A percentile compares a stretch with the other conserved stretches of the same genome.
phyloP scores from a whole-genome alignment of 2,888 invertebrate genomes.

The Stenodera caucasica region DNA sequence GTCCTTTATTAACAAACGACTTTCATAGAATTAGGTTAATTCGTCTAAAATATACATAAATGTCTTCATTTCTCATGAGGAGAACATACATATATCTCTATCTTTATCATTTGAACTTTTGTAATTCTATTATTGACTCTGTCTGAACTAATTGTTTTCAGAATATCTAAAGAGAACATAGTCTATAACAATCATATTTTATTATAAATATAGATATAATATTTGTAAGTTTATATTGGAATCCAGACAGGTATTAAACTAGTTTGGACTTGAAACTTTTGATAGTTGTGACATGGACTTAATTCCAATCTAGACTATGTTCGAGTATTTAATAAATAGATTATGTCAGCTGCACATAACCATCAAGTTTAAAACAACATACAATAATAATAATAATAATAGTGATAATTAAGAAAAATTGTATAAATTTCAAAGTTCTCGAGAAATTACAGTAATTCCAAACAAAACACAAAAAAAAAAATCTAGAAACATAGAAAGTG shows the following conservation, averaged over 20 bases:
- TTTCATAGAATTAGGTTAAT: no score
- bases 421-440: not conserved
- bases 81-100: no score
- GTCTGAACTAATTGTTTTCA: not conserved
- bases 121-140: no score
- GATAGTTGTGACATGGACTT: constrained; percentile 10
- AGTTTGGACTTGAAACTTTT: constrained; percentile 4
- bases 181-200: no score
- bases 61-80: no score
- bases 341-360: not conserved
- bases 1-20: no score
- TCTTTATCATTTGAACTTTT: no score
- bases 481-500: not conserved
- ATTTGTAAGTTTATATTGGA: not conserved
- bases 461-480: not conserved
- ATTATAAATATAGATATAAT: no score
- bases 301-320: constrained; percentile 1
- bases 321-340: not conserved
- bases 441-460: not conserved
- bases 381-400: not conserved
- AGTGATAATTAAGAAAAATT: not conserved
- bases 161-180: not conserved
- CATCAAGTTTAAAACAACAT: not conserved
- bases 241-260: constrained; percentile 6
- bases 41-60: no score